Conservation (phyloP, 2,113 vertebrate genomes). For the Pseudolaguvia tuberculata region DNA sequence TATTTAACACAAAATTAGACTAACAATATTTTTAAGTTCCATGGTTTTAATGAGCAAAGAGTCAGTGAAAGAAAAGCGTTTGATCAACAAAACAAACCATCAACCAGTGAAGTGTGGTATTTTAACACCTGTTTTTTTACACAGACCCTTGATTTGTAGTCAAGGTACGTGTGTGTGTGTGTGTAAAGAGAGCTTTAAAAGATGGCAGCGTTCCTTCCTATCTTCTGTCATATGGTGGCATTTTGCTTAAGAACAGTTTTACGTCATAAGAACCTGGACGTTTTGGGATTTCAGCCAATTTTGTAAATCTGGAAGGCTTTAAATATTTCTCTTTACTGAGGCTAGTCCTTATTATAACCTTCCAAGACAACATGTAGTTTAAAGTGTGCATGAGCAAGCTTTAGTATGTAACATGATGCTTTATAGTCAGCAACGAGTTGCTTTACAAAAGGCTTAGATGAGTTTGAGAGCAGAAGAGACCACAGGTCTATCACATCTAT, state of each 20-base stretch:
- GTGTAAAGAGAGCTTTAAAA: not conserved
- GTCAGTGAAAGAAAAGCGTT: too few relatives aligned
- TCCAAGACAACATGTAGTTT: not conserved
- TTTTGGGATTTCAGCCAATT: conserved; percentile 34
- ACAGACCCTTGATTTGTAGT: conserved; percentile 2
- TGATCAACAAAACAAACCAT: conserved; percentile 38
- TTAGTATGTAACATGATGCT: not conserved
- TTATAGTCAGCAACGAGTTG: conserved; percentile 1
- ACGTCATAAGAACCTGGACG: conserved; percentile 30
- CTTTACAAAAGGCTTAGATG: conserved; percentile 22
- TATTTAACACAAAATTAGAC: not conserved
- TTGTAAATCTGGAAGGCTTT: conserved; percentile 19
- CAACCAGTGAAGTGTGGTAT: conserved; percentile 40
- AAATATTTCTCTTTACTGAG: conserved; percentile 1
- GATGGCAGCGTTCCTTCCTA: conserved; percentile 26
- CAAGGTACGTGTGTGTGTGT: too few relatives aligned
- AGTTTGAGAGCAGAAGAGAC: conserved; percentile 20
- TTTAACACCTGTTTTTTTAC: conserved; percentile 39
- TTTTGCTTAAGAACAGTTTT: conserved; percentile 35
- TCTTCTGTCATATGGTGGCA: conserved; percentile 26
- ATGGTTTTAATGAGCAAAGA: conserved; percentile 42
- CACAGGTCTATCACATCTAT: conserved; percentile 41
- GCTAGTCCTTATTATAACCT: conserved; percentile 11
- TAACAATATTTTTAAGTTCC: not conserved
- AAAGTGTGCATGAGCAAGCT: not conserved